A percentile compares a stretch with the other conserved stretches of the same genome.
These are phyloP conservation scores for Rhinoderma darwinii DNA, from an alignment of 2,113 vertebrate genomes.

Conservation along the genomic window DNA sequence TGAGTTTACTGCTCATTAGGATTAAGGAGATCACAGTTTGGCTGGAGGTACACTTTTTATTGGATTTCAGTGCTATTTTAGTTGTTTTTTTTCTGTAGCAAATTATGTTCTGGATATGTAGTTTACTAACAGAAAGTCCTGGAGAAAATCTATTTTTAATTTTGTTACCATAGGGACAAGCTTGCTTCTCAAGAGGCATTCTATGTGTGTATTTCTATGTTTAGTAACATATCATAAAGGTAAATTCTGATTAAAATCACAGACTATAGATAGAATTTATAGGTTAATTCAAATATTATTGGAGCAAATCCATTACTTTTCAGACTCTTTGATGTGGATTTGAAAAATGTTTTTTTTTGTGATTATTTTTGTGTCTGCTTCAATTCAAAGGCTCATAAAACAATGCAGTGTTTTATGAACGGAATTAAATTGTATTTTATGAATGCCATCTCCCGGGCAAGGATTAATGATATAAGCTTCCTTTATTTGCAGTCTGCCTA, in stretches of 20 bases:
- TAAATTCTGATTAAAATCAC: neutral
- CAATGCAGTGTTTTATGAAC: neutral
- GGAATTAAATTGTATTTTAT: slow-evolving; percentile 16
- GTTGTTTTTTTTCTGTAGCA: no score
- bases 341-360: slow-evolving; percentile 1
- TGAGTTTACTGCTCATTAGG: no score
- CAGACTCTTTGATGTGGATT: neutral
- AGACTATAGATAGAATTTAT: neutral
- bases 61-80: neutral
- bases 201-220: neutral
- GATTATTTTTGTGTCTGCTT: slow-evolving; percentile 5
- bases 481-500: slow-evolving; percentile 88
- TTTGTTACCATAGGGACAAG: no score
- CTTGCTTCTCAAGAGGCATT: no score
- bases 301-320: no score
- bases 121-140: no score
- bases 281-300: neutral
- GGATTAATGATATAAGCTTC: neutral
- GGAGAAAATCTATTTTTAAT: no score
- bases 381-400: slow-evolving; percentile 22
- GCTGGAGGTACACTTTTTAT: no score
- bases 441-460: neutral
- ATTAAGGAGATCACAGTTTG: no score
- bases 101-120: no score
- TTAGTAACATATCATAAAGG: neutral